Evolutionary conservation across 1,140 invertebrate genomes (phyloP), one percentile per base, ranked within the genome.

Genomic region (Physella acuta): DNA sequence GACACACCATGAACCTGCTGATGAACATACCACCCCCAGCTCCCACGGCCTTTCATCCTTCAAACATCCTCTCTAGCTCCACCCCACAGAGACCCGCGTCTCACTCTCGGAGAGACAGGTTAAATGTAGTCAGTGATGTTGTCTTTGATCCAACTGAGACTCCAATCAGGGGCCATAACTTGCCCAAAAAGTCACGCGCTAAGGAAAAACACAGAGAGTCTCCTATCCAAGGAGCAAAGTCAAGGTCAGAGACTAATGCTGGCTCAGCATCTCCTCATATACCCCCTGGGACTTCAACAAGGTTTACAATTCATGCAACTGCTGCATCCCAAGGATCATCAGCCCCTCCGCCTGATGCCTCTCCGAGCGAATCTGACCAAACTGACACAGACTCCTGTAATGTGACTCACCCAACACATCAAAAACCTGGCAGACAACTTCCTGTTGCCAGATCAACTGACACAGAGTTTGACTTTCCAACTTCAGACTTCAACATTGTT

Each of bases 1-100:
- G 73, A 34, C 73, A 73, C 31, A 70, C 76, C 33, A 74, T 73
- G 72, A 78, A 79, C 55, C 74, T 79, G 14, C 64, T 81, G 30
- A 78, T 81, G 75, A 82, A 82, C 65, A 82, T 79, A 55, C 80
- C 80, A 20, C 67, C 75, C 11, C 74, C 76, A 24, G 76, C 78
- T 20, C 79, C 78, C 17, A 78, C 81, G 58, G 71, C 79, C 11
- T 84, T 84, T 65, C 80, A 84, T 70, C 82, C 82, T 5, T 79
- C 78, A 34, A 83, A 81, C 60, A 79, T 84, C 55, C 72, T 79
- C 16, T 81, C 80, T 71, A 82, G 79, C n/a, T 84, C 83, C 17
- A 84, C 83, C 11, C 83, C 83, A 33, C 76, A 79, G 55, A 73
- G 76, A 69, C 73, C 74, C 16, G 16, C 61, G 36, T 28, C 64